Evolutionary conservation across 2,797 vertebrate species (phyloP).

Genomic region (Heliangelus exortis): DNA sequence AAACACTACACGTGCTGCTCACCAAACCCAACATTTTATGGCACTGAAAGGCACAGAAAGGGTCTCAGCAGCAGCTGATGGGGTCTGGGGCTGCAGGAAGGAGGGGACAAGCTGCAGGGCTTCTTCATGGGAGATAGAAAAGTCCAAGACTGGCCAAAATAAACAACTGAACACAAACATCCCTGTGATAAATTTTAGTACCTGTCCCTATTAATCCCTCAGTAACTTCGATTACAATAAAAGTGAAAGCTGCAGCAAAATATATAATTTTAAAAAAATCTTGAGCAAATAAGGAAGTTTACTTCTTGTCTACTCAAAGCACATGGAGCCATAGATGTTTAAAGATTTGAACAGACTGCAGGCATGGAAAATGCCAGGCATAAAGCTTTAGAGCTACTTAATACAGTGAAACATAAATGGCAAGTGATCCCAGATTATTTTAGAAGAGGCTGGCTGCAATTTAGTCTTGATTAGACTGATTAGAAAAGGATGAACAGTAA

Average conservation of each 20-base stretch:
- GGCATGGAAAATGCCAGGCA: conserved; percentile 40
- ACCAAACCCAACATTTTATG: rapidly evolving
- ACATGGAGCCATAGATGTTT: not conserved
- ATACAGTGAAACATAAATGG: conserved; percentile 1
- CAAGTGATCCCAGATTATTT: conserved; percentile 18
- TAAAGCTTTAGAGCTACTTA: conserved; percentile 22
- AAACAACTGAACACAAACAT: conserved; percentile 1
- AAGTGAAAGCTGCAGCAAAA: not conserved
- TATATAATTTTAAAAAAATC: not conserved
- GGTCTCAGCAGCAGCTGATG: not conserved
- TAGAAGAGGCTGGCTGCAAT: conserved; percentile 12
- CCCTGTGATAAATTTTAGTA: not conserved
- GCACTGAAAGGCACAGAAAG: not conserved
- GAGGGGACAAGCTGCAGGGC: not conserved
- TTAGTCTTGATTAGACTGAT: not conserved
- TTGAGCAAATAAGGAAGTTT: conserved; percentile 48
- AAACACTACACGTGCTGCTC: rapidly evolving
- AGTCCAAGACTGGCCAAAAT: not conserved
- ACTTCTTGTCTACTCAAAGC: conserved; percentile 2
- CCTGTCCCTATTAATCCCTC: not conserved
- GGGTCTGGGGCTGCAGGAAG: not conserved
- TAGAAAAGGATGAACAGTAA: not conserved
- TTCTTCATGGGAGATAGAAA: rapidly evolving
- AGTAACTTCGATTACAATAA: not conserved
- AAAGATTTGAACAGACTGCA: conserved; percentile 27